These are phyloP conservation scores for Morbakka virulenta DNA, from an alignment of 30 jellyfish, hydroid and myxozoan species.

Conservation along the genomic window DNA sequence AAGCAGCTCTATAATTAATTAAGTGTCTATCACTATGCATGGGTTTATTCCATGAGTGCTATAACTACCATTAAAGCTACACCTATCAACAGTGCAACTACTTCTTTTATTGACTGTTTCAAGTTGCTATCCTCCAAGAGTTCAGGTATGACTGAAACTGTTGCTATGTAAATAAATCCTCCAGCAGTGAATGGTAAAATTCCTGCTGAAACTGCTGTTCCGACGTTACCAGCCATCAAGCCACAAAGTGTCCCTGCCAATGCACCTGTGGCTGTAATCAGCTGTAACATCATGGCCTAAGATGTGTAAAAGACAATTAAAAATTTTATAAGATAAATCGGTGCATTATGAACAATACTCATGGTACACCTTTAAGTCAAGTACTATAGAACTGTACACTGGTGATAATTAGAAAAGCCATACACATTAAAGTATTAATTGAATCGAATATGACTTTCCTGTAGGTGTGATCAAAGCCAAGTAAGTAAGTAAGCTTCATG, in stretches of 20 bases:
- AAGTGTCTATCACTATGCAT: too few species aligned
- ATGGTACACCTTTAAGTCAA: too few species aligned
- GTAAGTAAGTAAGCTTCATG: too few species aligned
- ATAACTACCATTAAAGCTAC: conserved; percentile 80
- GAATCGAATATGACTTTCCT: too few species aligned
- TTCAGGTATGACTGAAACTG: conserved; percentile 91
- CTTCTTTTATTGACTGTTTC: conserved; percentile 76
- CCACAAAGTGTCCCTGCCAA: conserved; percentile 92
- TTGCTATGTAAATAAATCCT: conserved; percentile 94
- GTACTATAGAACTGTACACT: too few species aligned
- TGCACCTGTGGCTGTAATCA: conserved; percentile 93
- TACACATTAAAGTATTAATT: too few species aligned
- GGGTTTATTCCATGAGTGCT: conserved; percentile 78
- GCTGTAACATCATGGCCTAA: conserved; percentile 97
- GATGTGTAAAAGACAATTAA: too few species aligned
- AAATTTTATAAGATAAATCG: too few species aligned
- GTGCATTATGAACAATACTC: too few species aligned
- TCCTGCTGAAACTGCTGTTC: conserved; percentile 80
- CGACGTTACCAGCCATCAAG: conserved; percentile 73
- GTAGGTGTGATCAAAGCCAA: too few species aligned
- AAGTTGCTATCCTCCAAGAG: conserved; percentile 76
- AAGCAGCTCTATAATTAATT: too few species aligned
- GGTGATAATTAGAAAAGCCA: too few species aligned
- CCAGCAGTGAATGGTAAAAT: conserved; percentile 96
- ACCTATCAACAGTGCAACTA: conserved; percentile 69